Conservation (phyloP, 92 coral and sea anemone species). For the Galaxea fascicularis region DNA sequence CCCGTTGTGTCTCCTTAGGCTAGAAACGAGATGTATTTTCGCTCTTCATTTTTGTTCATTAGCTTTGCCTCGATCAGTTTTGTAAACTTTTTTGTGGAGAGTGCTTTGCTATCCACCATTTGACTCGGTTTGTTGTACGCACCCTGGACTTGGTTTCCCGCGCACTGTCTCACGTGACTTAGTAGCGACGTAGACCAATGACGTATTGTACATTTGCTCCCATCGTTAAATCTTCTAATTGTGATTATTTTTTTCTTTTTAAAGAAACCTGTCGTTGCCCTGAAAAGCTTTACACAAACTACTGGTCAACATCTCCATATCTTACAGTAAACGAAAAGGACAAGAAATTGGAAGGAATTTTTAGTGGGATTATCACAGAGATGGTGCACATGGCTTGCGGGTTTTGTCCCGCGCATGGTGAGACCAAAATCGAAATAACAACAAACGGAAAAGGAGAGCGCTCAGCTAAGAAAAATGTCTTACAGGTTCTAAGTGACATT, state of each 20-base stretch:
- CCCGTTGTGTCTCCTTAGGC: too few relatives aligned
- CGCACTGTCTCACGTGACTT: too few relatives aligned
- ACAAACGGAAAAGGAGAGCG: constrained; percentile 46
- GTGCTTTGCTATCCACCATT: too few relatives aligned
- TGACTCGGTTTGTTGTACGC: too few relatives aligned
- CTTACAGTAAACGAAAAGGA: constrained; percentile 26
- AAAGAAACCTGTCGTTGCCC: constrained; percentile 88
- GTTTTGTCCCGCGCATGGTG: constrained; percentile 74
- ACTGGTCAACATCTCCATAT: constrained; percentile 81
- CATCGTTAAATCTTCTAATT: neutral
- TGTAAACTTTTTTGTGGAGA: too few relatives aligned
- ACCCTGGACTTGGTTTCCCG: too few relatives aligned
- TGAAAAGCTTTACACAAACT: constrained; percentile 71
- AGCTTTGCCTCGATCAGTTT: too few relatives aligned
- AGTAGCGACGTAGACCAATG: too few relatives aligned
- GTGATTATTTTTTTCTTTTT: neutral
- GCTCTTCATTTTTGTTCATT: too few relatives aligned
- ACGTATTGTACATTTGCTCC: too few relatives aligned
- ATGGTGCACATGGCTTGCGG: constrained; percentile 75
- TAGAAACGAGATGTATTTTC: too few relatives aligned
- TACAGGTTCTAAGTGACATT: constrained; percentile 64
- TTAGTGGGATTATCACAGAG: constrained; percentile 42
- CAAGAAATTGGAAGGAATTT: constrained; percentile 65
- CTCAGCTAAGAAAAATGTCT: constrained; percentile 43
- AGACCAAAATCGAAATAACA: constrained; percentile 37